Base-by-base conservation (phyloP, 2,113 vertebrate species). In the Trichomycterus rosablanca region DNA sequence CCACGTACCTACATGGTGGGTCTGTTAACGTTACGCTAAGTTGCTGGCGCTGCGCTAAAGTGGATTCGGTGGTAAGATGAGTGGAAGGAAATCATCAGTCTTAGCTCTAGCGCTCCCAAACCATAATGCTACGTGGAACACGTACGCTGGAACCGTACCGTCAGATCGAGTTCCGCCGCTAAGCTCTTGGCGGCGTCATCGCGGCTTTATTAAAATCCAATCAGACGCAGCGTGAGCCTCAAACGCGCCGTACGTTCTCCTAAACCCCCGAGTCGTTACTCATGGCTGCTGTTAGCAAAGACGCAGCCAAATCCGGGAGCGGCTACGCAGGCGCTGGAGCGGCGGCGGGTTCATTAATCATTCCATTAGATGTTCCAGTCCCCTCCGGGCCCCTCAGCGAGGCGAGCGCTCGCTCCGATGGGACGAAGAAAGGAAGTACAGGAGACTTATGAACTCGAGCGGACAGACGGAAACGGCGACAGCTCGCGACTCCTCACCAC, bases 1-100 rank as follows among this genome's bases (percentile, higher is more conserved):
- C n/a, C n/a, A n/a, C n/a, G n/a, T n/a, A n/a, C n/a, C n/a, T n/a
- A n/a, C n/a, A n/a, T n/a, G n/a, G n/a, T n/a, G 20, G 39, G 26
- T 37, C 40, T 44, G 35, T 53, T 35, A 45, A 34, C 30, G 26
- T 34, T 23, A 24, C 30, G 18, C 18, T 30, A 23, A 15, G 18
- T 35, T 7, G 4, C 37, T 54, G 50, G 50, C 50, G n/a, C n/a
- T n/a, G n/a, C n/a, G n/a, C n/a, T n/a, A n/a, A n/a, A n/a, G n/a
- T n/a, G 43, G 50, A 54, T 26, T 54, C 23, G 39, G 55, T 43
- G 24, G 8, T n/a, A 44, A 18, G 61, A 64, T 28, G 52, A 24
- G 42, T 37, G 40, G 20, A 48, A 48, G 62, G 42, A 64, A 64
- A 64, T 37, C 23, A 62, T 42, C 28, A 46, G 32, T 28, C 42